Evolutionary conservation across 2,797 vertebrate species (phyloP), one percentile per base, ranked within the genome.

Genomic region (Anabacerthia variegaticeps): DNA sequence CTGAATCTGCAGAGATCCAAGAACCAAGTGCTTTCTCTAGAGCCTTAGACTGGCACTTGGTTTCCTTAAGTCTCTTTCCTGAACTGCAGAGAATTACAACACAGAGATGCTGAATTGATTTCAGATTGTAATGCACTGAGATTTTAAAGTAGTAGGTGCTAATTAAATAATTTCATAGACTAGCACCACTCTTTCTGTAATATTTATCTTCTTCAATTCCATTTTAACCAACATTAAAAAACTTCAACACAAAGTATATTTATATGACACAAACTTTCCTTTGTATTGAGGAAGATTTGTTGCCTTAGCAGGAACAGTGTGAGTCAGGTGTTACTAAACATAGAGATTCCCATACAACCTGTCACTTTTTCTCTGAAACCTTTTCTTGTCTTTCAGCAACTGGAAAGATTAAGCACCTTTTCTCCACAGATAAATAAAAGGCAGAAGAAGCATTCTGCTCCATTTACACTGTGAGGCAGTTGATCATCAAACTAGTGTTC

Each of bases 401-500:
- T 89, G 59, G 41, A 79, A 96, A 93, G 94, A 96, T 92, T 41
- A 90, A 94, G 91, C 44, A 91, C 63, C 79, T 92, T 94, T 91
- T 86, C 89, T 92, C 30, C 34, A 49, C 62, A 73, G 76, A 91
- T 88, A 92, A 92, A 88, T 91, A 86, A 86, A 91, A 92, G 34
- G 0, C 0, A 88, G 82, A 73, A 74, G 68, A 4, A 71, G 10
- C 48, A 71, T 55, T 91, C 26, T 63, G 32, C 76, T 88, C 55
- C 79, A 92, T 91, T 96, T 92, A 90, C 43, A 82, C 71, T 84
- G 67, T 62, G 59, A 91, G 62, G 87, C 79, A 94, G 76, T 80
- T 88, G 85, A 86, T 94, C 88, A 90, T 92, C 92, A 92, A 95
- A 76, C 79, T 71, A 88, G 28, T 95, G 94, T 91, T 95, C 92